phyloP scores from a whole-genome alignment of 2,888 invertebrate species.

The Digitonthophagus gazella region DNA sequence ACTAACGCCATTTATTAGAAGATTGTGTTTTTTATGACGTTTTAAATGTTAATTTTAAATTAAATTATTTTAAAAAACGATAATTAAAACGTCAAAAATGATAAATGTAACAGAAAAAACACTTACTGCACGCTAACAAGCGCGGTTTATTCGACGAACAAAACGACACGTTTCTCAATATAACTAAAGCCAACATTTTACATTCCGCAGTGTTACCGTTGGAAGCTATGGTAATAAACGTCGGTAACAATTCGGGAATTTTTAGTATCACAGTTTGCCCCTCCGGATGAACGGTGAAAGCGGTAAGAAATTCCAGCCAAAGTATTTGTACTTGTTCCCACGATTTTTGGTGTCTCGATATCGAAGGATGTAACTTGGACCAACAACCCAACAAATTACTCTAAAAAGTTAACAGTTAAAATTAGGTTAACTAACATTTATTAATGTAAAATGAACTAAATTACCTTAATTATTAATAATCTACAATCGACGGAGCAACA shows the following conservation, averaged over 20 bases:
- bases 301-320: constrained; percentile 56
- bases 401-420: no score
- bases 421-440: no score
- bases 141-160: constrained; percentile 55
- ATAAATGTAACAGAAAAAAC: constrained; percentile 17
- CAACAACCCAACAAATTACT: constrained; percentile 30
- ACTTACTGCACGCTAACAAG: constrained; percentile 54
- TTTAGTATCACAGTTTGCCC: constrained; percentile 56
- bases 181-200: constrained; percentile 50
- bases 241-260: constrained; percentile 46
- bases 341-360: constrained; percentile 55
- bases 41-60: constrained; percentile 13
- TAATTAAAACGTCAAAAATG: constrained; percentile 7
- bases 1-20: no score
- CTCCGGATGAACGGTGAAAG: constrained; percentile 57
- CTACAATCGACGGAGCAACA: constrained; percentile 61
- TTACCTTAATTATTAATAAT: constrained; percentile 61
- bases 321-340: constrained; percentile 56
- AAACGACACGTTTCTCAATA: constrained; percentile 58
- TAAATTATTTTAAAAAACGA: constrained; percentile 20
- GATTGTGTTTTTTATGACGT: no score
- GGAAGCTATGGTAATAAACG: constrained; percentile 46
- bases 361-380: constrained; percentile 53
- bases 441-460: neutral
- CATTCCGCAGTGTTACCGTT: constrained; percentile 38